Evolutionary conservation across 2,888 invertebrate genomes (phyloP), one percentile per base, ranked within the genome.

Genomic region (Sphaerophoria taeniata): DNA sequence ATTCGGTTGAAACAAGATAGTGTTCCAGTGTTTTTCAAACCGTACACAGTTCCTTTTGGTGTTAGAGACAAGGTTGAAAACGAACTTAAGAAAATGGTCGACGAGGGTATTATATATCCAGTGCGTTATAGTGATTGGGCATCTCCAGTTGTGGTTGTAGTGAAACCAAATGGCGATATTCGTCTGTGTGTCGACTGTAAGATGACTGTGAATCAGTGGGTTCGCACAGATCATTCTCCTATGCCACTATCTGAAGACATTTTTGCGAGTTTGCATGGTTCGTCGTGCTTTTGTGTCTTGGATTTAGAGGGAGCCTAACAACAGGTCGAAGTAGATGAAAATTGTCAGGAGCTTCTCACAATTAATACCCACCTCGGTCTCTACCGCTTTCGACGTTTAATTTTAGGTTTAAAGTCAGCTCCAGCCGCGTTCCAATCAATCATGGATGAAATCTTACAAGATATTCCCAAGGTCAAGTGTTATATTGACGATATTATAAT

Each of bases 101-200:
- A 24, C 24, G 24, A 24, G 24, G 24, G n/a, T 55, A 16, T 51
- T 12, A 11, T 51, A 53, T 49, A 49, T 49, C 58, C 58, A 4
- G 65, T 77, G 33, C 11, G 33, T 34, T 55, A 71, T 34, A 70
- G 65, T 14, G 34, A 75, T 14, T 81, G 77, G 65, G 77, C 77
- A 31, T 73, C 77, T 6, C 74, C 80, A 9, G 70, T 81, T 16
- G 86, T 78, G 16, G 45, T 60, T n/a, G 79, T 73, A 16, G 16
- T 24, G 65, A 83, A 87, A 60, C 49, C 77, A 0, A 61, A 80
- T 43, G 77, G 72, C 4, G 33, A 51, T 39, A 67, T 82, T 14
- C 43, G 78, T 6, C 43, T 82, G 14, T 24, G 24, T 24, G 24
- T 24, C 24, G 24, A 24, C 24, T 24, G 24, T 24, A 24, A 24